Evolutionary conservation across 2,888 invertebrate genomes (phyloP).

Genomic region (Rhingia rostrata): DNA sequence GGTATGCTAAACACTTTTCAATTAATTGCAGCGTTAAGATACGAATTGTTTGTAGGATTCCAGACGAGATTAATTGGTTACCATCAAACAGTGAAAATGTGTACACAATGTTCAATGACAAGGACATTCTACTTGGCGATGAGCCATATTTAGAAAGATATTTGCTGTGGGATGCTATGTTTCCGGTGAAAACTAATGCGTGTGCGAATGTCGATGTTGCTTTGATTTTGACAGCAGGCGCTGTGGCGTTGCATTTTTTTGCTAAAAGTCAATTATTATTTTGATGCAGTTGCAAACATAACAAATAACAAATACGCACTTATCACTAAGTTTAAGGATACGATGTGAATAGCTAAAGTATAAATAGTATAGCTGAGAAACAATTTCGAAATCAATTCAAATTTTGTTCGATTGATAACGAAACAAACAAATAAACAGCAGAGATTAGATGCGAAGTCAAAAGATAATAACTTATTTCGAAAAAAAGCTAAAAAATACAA

Average conservation of each 20-base stretch:
- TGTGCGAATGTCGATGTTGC: background rate
- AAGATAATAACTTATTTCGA: too few species aligned
- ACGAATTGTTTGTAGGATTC: slow-evolving; percentile 19
- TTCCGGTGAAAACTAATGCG: slow-evolving; percentile 23
- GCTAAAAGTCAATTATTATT: too few species aligned
- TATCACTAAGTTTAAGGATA: too few species aligned
- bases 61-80: slow-evolving; percentile 72
- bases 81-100: slow-evolving; percentile 67
- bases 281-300: too few species aligned
- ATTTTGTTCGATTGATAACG: too few species aligned
- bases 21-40: background rate
- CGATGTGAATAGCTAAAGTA: too few species aligned
- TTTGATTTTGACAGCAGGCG: slow-evolving; percentile 32
- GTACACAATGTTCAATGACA: slow-evolving; percentile 76
- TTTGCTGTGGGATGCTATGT: slow-evolving; percentile 77
- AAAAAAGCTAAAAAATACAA: too few species aligned
- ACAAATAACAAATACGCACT: too few species aligned
- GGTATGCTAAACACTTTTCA: slow-evolving; percentile 74
- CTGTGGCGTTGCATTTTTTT: background rate
- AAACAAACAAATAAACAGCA: too few species aligned
- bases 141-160: slow-evolving; percentile 75
- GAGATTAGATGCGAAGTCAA: too few species aligned
- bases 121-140: slow-evolving; percentile 60
- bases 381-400: too few species aligned
- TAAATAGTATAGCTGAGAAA: too few species aligned